Evolutionary conservation across 1,140 invertebrate species (phyloP).

Genomic region (Neomicropteryx cornuta): DNA sequence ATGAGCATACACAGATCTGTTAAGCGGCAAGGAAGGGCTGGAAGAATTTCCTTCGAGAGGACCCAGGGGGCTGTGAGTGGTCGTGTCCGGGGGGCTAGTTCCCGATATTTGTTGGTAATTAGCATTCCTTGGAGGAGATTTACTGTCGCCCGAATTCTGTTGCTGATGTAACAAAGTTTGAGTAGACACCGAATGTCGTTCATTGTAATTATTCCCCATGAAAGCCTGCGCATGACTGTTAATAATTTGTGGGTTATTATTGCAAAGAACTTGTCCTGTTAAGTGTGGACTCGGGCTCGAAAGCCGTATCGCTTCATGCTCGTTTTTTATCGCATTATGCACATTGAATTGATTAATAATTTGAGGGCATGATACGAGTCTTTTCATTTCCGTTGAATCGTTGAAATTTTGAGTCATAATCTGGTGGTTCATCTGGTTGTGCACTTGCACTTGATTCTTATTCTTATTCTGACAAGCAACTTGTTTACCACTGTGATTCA

Average conservation of each 20-base stretch:
- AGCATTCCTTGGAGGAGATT: conserved; percentile 42
- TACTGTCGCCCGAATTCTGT: conserved; percentile 39
- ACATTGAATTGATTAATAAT: no score
- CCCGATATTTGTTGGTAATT: conserved; percentile 28
- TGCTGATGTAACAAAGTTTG: conserved; percentile 57
- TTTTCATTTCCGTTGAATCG: no score
- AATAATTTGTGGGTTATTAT: no score
- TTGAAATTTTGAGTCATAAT: no score
- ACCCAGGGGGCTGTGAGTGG: conserved; percentile 60
- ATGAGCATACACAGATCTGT: conserved; percentile 39
- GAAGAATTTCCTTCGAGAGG: conserved; percentile 22
- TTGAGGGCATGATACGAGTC: no score
- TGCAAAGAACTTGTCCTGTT: no score
- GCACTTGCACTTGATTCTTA: conserved; percentile 14
- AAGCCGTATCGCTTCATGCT: no score
- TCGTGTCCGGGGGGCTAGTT: conserved; percentile 63
- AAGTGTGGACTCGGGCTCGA: no score
- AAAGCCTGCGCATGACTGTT: no score
- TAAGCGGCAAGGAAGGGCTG: conserved; percentile 42
- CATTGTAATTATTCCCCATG: not conserved
- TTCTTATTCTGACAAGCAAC: conserved; percentile 15
- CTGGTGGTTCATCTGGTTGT: no score
- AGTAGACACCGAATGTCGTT: conserved; percentile 58
- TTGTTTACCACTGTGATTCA: conserved; percentile 20
- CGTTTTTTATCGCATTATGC: no score